Evolutionary conservation across 2,113 vertebrate genomes (phyloP).

Genomic region (Amphiprion percula): DNA sequence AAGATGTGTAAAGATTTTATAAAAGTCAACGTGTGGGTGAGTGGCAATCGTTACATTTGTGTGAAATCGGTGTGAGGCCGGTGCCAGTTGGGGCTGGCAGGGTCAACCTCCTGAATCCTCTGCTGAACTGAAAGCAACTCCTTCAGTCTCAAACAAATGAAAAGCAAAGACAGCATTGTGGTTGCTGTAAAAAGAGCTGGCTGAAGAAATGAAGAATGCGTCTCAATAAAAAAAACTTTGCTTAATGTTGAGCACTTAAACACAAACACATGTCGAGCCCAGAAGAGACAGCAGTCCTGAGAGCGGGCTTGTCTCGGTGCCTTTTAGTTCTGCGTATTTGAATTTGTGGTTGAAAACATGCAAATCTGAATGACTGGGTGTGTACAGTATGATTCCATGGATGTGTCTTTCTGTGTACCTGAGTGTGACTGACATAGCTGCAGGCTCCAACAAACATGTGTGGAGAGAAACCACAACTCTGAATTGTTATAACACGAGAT

Average conservation of each 20-base stretch:
- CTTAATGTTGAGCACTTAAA: constrained; percentile 2
- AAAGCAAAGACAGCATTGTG: background rate
- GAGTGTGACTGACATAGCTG: constrained; percentile 1
- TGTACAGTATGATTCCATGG: background rate
- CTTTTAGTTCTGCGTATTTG: constrained; percentile 3
- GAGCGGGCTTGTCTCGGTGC: background rate
- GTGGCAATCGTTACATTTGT: constrained; percentile 34
- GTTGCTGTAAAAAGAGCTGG: constrained; percentile 3
- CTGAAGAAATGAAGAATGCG: constrained; percentile 10
- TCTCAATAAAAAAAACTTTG: constrained; percentile 6
- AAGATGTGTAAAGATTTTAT: constrained; percentile 41
- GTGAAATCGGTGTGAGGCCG: constrained; percentile 30
- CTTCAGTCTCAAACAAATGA: constrained; percentile 6
- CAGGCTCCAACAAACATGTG: constrained; percentile 1
- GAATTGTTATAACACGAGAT: constrained; percentile 27
- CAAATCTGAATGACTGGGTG: constrained; percentile 3
- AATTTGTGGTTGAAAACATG: constrained; percentile 9
- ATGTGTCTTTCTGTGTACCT: constrained; percentile 9
- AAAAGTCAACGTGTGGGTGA: constrained; percentile 30
- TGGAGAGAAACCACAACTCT: constrained; percentile 18
- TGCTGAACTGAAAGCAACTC: constrained; percentile 5
- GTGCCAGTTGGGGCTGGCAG: constrained; percentile 25
- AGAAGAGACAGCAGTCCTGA: background rate
- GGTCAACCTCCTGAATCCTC: constrained; percentile 38
- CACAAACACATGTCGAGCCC: constrained; percentile 15